phyloP scores from a whole-genome alignment of 1,140 invertebrate genomes.

The Thereuonema tuberculata region DNA sequence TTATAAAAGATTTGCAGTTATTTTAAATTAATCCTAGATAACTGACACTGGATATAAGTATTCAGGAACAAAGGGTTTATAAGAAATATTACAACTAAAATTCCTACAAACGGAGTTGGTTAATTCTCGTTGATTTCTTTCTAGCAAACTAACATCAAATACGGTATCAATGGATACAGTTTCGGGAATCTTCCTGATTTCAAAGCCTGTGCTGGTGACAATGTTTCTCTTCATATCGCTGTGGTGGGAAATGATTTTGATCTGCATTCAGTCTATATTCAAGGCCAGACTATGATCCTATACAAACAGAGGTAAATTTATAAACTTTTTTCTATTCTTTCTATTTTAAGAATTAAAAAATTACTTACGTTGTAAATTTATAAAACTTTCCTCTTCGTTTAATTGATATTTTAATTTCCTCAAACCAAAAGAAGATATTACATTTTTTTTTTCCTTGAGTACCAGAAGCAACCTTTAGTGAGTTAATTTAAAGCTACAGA shows the following conservation, averaged over 20 bases:
- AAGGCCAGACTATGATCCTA: constrained; percentile 12
- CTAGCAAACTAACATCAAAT: neutral
- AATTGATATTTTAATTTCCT: too few species aligned
- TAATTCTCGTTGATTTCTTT: neutral
- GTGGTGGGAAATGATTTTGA: constrained; percentile 23
- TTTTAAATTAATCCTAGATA: too few species aligned
- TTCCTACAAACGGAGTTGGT: too few species aligned
- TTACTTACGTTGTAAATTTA: neutral
- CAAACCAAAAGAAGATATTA: too few species aligned
- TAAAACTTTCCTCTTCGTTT: neutral
- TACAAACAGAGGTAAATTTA: neutral
- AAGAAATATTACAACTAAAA: neutral
- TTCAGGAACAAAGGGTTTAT: neutral
- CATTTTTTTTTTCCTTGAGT: too few species aligned
- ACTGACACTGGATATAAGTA: neutral
- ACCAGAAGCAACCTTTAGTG: too few species aligned
- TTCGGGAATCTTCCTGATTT: constrained; percentile 25
- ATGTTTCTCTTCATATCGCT: constrained; percentile 24
- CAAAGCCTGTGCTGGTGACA: constrained; percentile 20
- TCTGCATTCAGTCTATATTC: constrained; percentile 20
- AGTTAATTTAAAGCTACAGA: too few species aligned
- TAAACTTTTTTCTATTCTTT: neutral
- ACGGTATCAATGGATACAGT: constrained; percentile 22
- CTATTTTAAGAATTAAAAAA: neutral
- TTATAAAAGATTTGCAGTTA: too few species aligned